Percentiles rank a stretch among this genome's conserved stretches.
These are phyloP conservation scores for Neodiprion pinetum DNA, from an alignment of 1,140 invertebrate species.

Conservation along the genomic window DNA sequence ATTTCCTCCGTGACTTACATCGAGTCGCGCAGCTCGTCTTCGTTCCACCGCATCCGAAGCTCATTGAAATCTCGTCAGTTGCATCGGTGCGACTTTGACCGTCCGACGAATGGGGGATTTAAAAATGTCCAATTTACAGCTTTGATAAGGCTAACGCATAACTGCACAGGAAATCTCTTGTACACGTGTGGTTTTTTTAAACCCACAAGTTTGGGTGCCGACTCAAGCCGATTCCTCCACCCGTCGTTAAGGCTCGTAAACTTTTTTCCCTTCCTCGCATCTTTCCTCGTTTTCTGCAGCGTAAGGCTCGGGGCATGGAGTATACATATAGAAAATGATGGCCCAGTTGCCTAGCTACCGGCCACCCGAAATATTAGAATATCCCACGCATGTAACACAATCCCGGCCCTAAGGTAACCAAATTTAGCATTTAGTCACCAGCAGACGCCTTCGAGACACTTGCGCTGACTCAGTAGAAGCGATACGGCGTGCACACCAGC, in stretches of 20 bases:
- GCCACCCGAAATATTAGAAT: constrained; percentile 5
- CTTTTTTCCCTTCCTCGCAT: not conserved
- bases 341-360: not conserved
- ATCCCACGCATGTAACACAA: constrained; percentile 5
- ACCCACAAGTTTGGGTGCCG: too few species aligned
- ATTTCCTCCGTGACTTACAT: too few species aligned
- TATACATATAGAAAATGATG: constrained; percentile 2
- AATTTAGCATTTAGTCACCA: constrained; percentile 5
- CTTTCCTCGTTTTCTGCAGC: not conserved
- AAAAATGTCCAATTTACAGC: too few species aligned
- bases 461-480: constrained; percentile 1
- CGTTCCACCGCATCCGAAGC: too few species aligned
- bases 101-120: too few species aligned
- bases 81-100: too few species aligned
- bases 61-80: too few species aligned
- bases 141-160: too few species aligned
- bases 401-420: constrained; percentile 6
- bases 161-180: too few species aligned
- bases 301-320: not conserved
- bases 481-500: not conserved
- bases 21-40: too few species aligned
- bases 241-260: not conserved
- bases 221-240: not conserved
- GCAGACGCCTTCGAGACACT: constrained; percentile 6
- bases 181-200: too few species aligned